These are phyloP conservation scores for Adela reaumurella DNA, from an alignment of 2,888 invertebrate genomes.

Conservation along the genomic window DNA sequence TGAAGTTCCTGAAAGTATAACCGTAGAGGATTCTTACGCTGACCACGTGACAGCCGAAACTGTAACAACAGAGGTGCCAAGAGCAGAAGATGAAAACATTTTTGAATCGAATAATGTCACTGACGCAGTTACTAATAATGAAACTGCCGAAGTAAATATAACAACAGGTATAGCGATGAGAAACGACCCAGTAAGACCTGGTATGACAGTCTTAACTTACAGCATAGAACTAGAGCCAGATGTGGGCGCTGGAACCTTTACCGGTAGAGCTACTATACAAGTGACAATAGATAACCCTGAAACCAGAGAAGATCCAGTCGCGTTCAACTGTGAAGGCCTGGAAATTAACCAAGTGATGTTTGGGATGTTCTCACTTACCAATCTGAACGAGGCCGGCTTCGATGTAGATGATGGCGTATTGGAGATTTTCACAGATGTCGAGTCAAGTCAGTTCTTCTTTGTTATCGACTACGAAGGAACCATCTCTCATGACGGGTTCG, in stretches of 20 bases:
- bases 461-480: slow-evolving; percentile 23
- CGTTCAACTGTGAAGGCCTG: slow-evolving; percentile 21
- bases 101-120: too few species aligned
- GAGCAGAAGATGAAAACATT: too few species aligned
- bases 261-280: slow-evolving; percentile 18
- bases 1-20: neutral
- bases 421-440: slow-evolving; percentile 18
- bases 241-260: slow-evolving; percentile 17
- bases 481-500: slow-evolving; percentile 8
- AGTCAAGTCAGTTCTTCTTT: slow-evolving; percentile 19
- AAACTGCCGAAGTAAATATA: neutral
- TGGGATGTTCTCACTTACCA: slow-evolving; percentile 17
- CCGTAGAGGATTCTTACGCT: neutral
- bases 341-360: slow-evolving; percentile 18
- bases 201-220: slow-evolving; percentile 21
- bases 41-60: neutral
- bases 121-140: too few species aligned
- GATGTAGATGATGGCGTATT: slow-evolving; percentile 19
- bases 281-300: slow-evolving; percentile 17
- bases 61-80: too few species aligned
- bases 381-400: slow-evolving; percentile 12
- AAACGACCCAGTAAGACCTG: slow-evolving; percentile 22
- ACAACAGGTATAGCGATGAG: slow-evolving; percentile 6
- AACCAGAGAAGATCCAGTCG: slow-evolving; percentile 20
- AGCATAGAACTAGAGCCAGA: slow-evolving; percentile 20